Evolutionary conservation across 2,888 invertebrate species (phyloP).

Genomic region (Halictus ligatus): DNA sequence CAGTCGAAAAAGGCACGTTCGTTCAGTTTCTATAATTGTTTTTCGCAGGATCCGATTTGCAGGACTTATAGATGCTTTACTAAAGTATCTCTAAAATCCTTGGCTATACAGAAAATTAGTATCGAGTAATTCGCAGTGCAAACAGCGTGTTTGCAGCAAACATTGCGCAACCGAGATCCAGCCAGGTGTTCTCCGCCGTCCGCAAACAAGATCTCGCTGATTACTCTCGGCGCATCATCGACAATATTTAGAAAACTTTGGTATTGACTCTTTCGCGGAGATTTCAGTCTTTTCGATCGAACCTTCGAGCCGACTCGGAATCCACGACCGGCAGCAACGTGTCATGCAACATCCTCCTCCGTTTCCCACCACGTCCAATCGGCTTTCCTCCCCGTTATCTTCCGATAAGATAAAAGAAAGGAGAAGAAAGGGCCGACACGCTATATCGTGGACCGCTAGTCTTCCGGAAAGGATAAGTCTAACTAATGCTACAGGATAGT

Average conservation of each 20-base stretch:
- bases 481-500: slow-evolving; percentile 26
- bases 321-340: not conserved
- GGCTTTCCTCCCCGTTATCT: slow-evolving; percentile 18
- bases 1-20: slow-evolving; percentile 1
- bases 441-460: slow-evolving; percentile 19
- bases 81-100: too few species aligned
- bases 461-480: not conserved
- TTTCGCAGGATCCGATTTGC: not conserved
- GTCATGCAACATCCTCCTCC: not conserved
- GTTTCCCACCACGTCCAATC: not conserved
- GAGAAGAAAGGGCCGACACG: not conserved
- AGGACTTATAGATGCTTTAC: not conserved
- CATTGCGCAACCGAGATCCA: not conserved
- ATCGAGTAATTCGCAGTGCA: not conserved
- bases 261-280: not conserved
- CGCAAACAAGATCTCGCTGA: not conserved
- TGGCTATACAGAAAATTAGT: not conserved
- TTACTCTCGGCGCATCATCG: not conserved
- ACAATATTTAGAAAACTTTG: not conserved
- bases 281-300: not conserved
- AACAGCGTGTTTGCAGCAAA: not conserved
- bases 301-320: not conserved
- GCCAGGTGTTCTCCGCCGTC: not conserved
- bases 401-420: not conserved
- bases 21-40: not conserved